Evolutionary conservation across 2,797 vertebrate species (phyloP).

Genomic region (Coracias cyanogaster): DNA sequence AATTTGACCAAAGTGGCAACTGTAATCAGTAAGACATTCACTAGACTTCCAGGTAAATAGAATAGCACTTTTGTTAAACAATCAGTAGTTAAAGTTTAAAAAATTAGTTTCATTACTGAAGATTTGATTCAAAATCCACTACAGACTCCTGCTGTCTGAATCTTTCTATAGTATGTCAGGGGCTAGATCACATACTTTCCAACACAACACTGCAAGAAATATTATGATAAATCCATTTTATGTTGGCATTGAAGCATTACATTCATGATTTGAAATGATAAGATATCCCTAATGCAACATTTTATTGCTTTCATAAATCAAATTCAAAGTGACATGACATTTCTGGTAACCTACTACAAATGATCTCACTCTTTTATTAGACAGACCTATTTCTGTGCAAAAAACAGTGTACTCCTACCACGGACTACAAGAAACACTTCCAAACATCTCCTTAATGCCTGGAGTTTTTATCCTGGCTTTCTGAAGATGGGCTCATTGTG

Average conservation of each 20-base stretch:
- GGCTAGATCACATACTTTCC: neutral
- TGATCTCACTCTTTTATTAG: neutral
- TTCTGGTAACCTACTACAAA: neutral
- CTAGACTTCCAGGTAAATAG: neutral
- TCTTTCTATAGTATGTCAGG: neutral
- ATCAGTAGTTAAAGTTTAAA: neutral
- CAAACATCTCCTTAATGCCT: neutral
- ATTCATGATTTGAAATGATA: slow-evolving; percentile 11
- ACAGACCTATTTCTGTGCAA: neutral
- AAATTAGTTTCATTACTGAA: neutral
- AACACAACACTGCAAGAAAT: neutral
- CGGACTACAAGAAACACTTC: neutral
- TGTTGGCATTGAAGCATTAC: neutral
- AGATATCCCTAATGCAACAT: neutral
- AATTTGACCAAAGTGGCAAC: neutral
- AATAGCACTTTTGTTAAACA: neutral
- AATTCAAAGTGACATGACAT: neutral
- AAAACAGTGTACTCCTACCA: neutral
- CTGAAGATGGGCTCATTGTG: neutral
- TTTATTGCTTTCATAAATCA: slow-evolving; percentile 42
- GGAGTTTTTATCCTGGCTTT: neutral
- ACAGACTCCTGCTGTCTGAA: neutral
- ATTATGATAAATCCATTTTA: neutral
- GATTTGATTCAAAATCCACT: neutral
- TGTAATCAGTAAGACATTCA: neutral